phyloP scores from a whole-genome alignment of 2,888 invertebrate species.

The Leptothorax acervorum region DNA sequence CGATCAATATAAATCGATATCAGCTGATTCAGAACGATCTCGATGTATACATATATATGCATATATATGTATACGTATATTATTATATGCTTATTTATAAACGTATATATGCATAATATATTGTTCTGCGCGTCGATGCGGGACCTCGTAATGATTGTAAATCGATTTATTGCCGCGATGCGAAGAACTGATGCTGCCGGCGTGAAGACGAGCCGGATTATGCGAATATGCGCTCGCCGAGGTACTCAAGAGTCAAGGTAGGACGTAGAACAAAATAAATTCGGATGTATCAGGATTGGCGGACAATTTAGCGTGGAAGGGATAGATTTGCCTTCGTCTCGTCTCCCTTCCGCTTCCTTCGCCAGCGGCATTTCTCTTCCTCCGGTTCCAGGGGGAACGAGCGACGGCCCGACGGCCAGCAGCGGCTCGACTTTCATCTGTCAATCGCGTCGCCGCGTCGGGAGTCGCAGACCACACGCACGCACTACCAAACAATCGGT shows the following conservation, averaged over 20 bases:
- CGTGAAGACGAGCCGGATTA: neutral
- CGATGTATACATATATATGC: neutral
- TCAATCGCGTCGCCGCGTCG: neutral
- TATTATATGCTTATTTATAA: neutral
- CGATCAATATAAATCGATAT: conserved; percentile 28
- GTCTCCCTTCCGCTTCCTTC: neutral
- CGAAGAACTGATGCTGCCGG: neutral
- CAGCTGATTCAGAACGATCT: conserved; percentile 17
- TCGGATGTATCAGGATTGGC: conserved; percentile 19
- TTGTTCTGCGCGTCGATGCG: neutral
- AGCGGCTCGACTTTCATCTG: conserved; percentile 30
- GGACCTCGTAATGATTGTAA: neutral
- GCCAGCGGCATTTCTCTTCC: neutral
- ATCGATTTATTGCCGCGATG: neutral
- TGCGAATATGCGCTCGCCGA: no score
- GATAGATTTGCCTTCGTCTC: neutral
- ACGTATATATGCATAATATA: neutral
- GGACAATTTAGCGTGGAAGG: conserved; percentile 19
- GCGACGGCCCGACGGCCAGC: neutral
- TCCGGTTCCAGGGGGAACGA: neutral
- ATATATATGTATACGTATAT: neutral
- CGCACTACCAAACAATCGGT: neutral
- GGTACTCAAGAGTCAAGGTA: no score
- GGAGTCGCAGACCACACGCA: neutral
- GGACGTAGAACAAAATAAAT: conserved; percentile 9